phyloP scores from a whole-genome alignment of 1,140 invertebrate genomes.

The Panagrolaimus sp. region DNA sequence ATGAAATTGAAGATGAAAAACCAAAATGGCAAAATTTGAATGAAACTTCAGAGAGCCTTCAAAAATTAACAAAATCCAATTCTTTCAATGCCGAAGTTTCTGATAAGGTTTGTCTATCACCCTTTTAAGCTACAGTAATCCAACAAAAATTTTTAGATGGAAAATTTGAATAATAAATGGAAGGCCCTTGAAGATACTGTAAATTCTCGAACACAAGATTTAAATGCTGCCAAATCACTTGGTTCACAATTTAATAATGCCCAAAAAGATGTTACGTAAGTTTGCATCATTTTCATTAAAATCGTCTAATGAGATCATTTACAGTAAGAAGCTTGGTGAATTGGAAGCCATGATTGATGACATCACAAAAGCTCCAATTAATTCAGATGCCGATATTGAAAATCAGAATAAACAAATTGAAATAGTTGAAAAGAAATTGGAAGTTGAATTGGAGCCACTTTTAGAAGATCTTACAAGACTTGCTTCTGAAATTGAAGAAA shows the following conservation, averaged over 20 bases:
- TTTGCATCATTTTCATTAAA: neutral
- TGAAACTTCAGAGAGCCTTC: neutral
- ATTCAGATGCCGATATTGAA: neutral
- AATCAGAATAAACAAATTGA: neutral
- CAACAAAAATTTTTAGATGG: neutral
- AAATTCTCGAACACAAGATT: slow-evolving; percentile 70
- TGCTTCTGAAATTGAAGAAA: neutral
- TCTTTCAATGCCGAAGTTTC: neutral
- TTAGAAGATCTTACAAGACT: neutral
- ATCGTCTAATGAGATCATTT: neutral
- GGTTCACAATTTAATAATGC: neutral
- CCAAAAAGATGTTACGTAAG: neutral
- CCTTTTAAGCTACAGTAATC: neutral
- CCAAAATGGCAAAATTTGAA: slow-evolving; percentile 18
- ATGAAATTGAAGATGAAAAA: slow-evolving; percentile 20
- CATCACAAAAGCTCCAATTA: neutral
- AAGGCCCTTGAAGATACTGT: slow-evolving; percentile 78
- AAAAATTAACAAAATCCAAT: slow-evolving; percentile 68
- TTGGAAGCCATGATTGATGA: neutral
- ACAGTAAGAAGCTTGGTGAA: neutral
- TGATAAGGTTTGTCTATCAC: neutral
- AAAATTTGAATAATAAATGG: slow-evolving; percentile 64
- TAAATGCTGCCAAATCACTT: neutral
- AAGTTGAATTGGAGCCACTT: neutral
- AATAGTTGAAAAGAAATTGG: neutral